Base-by-base conservation (phyloP, 2,113 vertebrate genomes). In the Etheostoma spectabile region DNA sequence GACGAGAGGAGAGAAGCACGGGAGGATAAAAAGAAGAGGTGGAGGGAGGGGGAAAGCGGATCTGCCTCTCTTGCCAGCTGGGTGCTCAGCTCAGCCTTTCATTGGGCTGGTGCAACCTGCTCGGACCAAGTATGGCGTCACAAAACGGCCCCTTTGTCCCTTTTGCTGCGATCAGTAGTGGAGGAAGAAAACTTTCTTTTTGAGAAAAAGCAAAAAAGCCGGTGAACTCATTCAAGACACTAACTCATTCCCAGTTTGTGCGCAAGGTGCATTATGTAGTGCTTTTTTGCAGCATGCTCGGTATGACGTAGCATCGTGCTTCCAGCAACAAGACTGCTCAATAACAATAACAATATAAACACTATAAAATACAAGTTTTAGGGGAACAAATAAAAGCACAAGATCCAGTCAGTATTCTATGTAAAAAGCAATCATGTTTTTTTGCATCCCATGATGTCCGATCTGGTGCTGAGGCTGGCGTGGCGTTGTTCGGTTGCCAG, bases 41-140 rank as follows among this genome's bases (percentile, higher is more conserved):
- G 16, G 48, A 0, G 19, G 2, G 15, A 2, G 63, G 60, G 19
- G 53, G 49, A 14, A 15, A 64, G 67, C 8, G 2, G 65, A 80
- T 80, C 61, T 56, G 75, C 46, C 61, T 84, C 67, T 64, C 51
- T 70, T 74, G 83, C 86, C 87, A 90, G 83, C 82, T 90, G 87
- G 80, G 77, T 84, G 76, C 75, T 84, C 78, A 48, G 70, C 57
- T 79, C 62, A 73, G 79, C 42, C 66, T 82, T 77, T 87, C 77
- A 77, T 16, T 65, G 67, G 59, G 60, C 33, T 48, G 55, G 77
- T 74, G 55, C 77, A 87, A 90, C 85, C 83, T 86, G 86, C 78
- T 86, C 59, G 3, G 66, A 83, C 46, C 69, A 61, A 64, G 84
- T 80, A 55, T 22, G 27, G 33, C 10, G 49, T 12, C 48, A 60